Evolutionary conservation across 2,797 vertebrate species (phyloP), one percentile per base, ranked within the genome.

Genomic region (Silurus lanzhouensis): DNA sequence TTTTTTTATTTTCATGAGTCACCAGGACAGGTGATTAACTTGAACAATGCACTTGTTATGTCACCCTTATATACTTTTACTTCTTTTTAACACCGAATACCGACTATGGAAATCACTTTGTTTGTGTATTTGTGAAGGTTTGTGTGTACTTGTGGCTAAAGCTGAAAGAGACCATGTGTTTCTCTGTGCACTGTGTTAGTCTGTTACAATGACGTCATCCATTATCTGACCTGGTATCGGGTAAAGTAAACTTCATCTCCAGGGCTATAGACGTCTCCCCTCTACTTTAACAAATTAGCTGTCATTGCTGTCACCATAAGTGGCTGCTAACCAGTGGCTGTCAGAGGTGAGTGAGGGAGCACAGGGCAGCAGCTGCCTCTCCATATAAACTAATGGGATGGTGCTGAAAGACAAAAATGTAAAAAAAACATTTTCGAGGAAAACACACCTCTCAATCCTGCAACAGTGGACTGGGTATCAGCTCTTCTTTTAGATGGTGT

Each of bases 151-250:
- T 5, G 91, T 93, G 90, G 92, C 90, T 91, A 92, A 88, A 93
- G 90, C 93, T 92, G 90, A 92, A 85, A 77, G 85, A 83, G 74
- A 87, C 89, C 84, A 89, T 86, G 60, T 92, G 90, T 63, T 87
- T 89, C 88, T 87, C 64, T 89, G 70, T 82, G 84, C 83, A 87
- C 82, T 87, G 91, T 92, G 91, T 91, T 91, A 90, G 90, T 90
- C 89, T 90, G 91, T 85, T 80, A 84, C 87, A 78, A 90, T 95
- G 92, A 94, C 92, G 91, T 94, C 94, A 95, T 92, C 82, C 57
- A 82, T 87, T 88, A 88, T 81, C 82, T 71, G 78, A 8, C 31
- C 52, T 52, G 67, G 38, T 64, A 78, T 89, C 87, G 87, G 83
- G 61, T 88, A 82, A 83, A 81, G 12, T 52, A 81, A 44, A 70